Evolutionary conservation across 1,140 invertebrate species (phyloP), one percentile per base, ranked within the genome.

Genomic region (Drepana arcuata): DNA sequence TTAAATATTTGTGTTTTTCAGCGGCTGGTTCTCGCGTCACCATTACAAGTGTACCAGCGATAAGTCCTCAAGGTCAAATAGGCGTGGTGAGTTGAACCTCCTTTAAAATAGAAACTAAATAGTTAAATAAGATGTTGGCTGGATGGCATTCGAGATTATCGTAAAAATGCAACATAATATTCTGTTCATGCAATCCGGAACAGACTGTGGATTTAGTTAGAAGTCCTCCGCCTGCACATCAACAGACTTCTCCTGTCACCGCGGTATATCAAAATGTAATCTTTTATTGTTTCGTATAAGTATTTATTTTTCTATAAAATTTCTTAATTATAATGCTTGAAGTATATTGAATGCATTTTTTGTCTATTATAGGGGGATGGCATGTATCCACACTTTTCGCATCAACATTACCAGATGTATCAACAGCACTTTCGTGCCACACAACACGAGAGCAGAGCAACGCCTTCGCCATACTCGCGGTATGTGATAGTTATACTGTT

Each of bases 171-270:
- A 14, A 26, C 15, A 14, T 11, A 16, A 27, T 4, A 26, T 41
- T 77, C 41, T 77, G 62, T 77, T 67, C 65, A 77, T 72, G 77
- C 77, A 63, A 56, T 48, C 62, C 42, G 65, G 71, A 56, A 66
- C 55, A 78, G 78, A 69, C 66, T 38, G 57, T 68, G 27, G 71
- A 72, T 49, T 66, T 78, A 64, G 71, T 70, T 46, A 88, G 90
- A 83, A 92, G 90, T 80, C 91, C 91, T 53, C 91, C 91, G 62
- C 91, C 91, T 55, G 92, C 92, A 48, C 91, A 93, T 80, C 90
- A 91, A 86, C 91, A 92, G 75, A 88, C 87, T 81, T 91, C 91
- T 73, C 89, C 90, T 52, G 86, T 89, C 79, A 89, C 90, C 74
- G 89, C 91, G 90, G 91, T 92, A 88, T 86, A 73, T 47, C 51